Percentiles rank a stretch among this genome's conserved stretches.
Conservation (phyloP, 2,113 vertebrate genomes). For the Oenanthe melanoleuca region DNA sequence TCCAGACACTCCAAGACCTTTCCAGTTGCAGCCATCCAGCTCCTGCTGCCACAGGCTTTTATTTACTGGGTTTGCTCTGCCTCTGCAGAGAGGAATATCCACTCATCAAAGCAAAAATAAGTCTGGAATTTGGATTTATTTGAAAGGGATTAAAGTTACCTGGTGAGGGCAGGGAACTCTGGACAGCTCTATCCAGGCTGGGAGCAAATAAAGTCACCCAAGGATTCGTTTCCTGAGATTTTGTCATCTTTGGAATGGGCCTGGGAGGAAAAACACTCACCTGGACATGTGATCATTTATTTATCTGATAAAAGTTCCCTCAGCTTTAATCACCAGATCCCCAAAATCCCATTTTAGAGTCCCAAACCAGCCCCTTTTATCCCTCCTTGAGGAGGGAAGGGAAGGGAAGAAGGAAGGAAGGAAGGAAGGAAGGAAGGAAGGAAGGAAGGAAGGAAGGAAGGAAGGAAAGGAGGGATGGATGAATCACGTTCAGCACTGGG, state of each 20-base stretch:
- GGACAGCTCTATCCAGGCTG: neutral
- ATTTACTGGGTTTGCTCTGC: neutral
- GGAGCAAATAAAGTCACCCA: neutral
- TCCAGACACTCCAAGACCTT: conserved; percentile 27
- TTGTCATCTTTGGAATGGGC: neutral
- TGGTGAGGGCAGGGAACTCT: accelerated
- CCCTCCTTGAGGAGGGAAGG: too few relatives aligned
- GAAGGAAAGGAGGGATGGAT: too few relatives aligned
- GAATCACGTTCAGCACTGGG: neutral
- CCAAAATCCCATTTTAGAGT: neutral
- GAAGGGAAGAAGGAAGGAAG: too few relatives aligned
- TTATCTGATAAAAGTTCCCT: neutral
- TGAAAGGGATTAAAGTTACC: neutral
- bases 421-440: too few relatives aligned
- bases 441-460: neutral
- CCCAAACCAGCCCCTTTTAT: neutral
- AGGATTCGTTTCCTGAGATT: neutral
- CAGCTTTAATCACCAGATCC: neutral
- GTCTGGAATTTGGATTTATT: neutral
- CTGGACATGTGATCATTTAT: accelerated
- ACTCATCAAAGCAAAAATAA: neutral
- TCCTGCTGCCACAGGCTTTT: neutral
- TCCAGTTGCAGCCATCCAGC: conserved; percentile 45
- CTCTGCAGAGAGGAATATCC: neutral
- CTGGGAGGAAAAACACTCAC: neutral